Conservation (phyloP, 2,888 invertebrate genomes). For the Drosophila algonquin region DNA sequence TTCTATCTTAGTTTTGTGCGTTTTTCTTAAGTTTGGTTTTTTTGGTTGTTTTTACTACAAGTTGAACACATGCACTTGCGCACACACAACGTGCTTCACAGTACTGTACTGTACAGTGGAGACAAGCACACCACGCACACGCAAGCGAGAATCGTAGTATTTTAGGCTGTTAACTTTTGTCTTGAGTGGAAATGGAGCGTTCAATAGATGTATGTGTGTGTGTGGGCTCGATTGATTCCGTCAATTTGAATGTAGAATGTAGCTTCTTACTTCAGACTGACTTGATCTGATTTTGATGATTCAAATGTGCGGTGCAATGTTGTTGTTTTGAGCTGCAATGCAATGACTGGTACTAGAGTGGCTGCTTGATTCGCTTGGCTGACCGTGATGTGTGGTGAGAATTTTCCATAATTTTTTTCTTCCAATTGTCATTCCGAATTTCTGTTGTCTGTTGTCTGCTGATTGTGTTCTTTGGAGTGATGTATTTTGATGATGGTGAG, state of each 20-base stretch:
- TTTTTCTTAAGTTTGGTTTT: slow-evolving; percentile 7
- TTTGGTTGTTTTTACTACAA: slow-evolving; percentile 26
- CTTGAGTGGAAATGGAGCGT: slow-evolving; percentile 38
- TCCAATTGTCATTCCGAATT: slow-evolving; percentile 4
- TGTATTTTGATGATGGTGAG: slow-evolving; percentile 32
- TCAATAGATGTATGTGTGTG: slow-evolving; percentile 13
- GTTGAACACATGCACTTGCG: slow-evolving; percentile 40
- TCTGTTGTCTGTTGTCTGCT: slow-evolving; percentile 23
- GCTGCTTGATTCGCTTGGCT: slow-evolving; percentile 23
- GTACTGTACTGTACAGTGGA: slow-evolving; percentile 4
- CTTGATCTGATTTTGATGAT: slow-evolving; percentile 29
- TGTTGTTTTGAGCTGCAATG: slow-evolving; percentile 3
- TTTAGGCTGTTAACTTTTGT: slow-evolving; percentile 37
- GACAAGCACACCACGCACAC: slow-evolving; percentile 28
- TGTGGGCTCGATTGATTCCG: slow-evolving; percentile 2
- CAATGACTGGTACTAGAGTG: slow-evolving; percentile 13
- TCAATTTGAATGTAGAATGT: slow-evolving; percentile 5
- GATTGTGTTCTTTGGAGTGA: slow-evolving; percentile 26
- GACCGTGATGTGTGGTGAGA: slow-evolving; percentile 20
- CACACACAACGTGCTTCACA: slow-evolving; percentile 15
- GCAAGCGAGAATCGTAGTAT: slow-evolving; percentile 34
- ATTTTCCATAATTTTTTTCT: not conserved
- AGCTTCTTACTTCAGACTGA: slow-evolving; percentile 21
- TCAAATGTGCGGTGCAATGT: slow-evolving; percentile 13
- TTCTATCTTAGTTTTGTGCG: slow-evolving; percentile 13